Evolutionary conservation across 1,140 invertebrate genomes (phyloP), one percentile per base, ranked within the genome.

Genomic region (Bombus ignitus): DNA sequence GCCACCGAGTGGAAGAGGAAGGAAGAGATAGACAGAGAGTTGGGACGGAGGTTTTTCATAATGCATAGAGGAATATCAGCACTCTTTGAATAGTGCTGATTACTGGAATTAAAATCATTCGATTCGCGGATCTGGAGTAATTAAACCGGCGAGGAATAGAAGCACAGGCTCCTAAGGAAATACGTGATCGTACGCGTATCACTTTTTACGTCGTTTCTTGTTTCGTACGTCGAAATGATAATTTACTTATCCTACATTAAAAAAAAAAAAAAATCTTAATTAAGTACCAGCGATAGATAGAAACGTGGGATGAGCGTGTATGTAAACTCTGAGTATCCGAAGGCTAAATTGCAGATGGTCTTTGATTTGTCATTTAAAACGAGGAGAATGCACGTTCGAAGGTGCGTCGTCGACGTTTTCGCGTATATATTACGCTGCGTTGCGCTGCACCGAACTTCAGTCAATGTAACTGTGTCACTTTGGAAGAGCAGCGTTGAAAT

Each of bases 1-100:
- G 78, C 22, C 42, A 44, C n/a, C n/a, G 53, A 53, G 28, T 15
- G 37, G 32, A 5, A 44, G 35, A 13, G 47, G 13, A 62, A 59
- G 70, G 42, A 53, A 47, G 47, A 72, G 42, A 35, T 35, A 32
- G 42, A 32, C 57, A 22, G 22, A 42, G 32, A 80, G 59, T 1
- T 22, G 75, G 65, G 62, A 39, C 57, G 73, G 25, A 59, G 47
- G 35, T 77, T 74, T 66, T 83, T 44, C 73, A 70, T 78, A 70
- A 57, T 35, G 44, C 75, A 65, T 44, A 44, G 22, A 44, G 22
- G 35, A 35, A 28, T 59, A 70, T 59, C 35, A 32, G 81, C 0
- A 13, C 62, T 68, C 73, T 70, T 78, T 57, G 35, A 83, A 71
- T 71, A 25, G 35, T 0, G 32, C 65, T 78, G 82, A 83, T 83